Percentiles rank a stretch among this genome's conserved stretches.
Conservation (phyloP, 2,113 vertebrate species). For the Percopsis transmontana region DNA sequence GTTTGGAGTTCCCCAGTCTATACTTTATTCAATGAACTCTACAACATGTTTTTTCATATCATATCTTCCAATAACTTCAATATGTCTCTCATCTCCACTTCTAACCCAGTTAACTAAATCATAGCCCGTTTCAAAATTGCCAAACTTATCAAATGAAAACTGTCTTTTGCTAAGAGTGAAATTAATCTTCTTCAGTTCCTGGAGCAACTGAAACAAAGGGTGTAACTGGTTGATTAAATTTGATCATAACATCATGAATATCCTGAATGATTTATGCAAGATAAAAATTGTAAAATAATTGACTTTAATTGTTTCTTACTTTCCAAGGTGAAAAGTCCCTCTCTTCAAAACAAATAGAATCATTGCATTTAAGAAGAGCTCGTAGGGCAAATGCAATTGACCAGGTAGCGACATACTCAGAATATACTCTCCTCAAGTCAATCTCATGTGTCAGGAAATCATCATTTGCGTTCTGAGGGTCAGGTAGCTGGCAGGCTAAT, state of each 20-base stretch:
- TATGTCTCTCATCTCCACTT: conserved; percentile 8
- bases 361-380: conserved; percentile 52
- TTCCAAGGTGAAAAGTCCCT: conserved; percentile 49
- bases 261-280: neutral
- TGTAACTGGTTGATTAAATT: neutral
- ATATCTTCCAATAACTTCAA: conserved; percentile 52
- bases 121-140: conserved; percentile 62
- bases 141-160: conserved; percentile 50
- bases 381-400: conserved; percentile 55
- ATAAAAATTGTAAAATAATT: neutral
- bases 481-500: conserved; percentile 32
- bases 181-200: conserved; percentile 48
- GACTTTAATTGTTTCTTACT: conserved; percentile 35
- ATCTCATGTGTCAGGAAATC: conserved; percentile 36
- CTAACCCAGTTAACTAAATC: conserved; percentile 57
- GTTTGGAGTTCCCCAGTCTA: conserved; percentile 48
- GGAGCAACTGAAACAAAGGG: conserved; percentile 50
- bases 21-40: conserved; percentile 1
- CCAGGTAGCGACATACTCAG: conserved; percentile 50
- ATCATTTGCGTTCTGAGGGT: conserved; percentile 39
- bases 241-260: neutral
- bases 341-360: conserved; percentile 45
- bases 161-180: conserved; percentile 40
- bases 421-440: conserved; percentile 35
- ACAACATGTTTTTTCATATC: conserved; percentile 24